phyloP scores from a whole-genome alignment of 2,888 invertebrate species.

The Trichopoda pennipes region DNA sequence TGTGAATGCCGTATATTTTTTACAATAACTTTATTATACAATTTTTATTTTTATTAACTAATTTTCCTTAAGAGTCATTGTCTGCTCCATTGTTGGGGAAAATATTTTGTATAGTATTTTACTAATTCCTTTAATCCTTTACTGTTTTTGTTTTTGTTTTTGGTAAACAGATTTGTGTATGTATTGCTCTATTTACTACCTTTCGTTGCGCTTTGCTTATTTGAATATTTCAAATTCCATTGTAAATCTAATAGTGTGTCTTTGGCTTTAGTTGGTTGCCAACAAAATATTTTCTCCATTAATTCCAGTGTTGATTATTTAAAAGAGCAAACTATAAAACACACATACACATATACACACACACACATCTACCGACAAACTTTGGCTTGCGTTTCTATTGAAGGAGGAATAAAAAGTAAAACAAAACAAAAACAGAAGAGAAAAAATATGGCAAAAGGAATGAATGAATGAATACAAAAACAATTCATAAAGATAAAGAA shows the following conservation, averaged over 20 bases:
- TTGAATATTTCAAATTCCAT: constrained; percentile 55
- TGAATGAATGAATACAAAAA: constrained; percentile 50
- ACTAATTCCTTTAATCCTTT: constrained; percentile 39
- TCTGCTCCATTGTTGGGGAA: not conserved
- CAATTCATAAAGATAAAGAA: constrained; percentile 69
- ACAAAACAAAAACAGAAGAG: not conserved
- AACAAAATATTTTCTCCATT: constrained; percentile 52
- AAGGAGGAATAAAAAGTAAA: not conserved
- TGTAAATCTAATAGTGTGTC: constrained; percentile 45
- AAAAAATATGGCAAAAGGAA: not conserved
- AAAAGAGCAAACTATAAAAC: constrained; percentile 39
- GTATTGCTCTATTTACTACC: constrained; percentile 33
- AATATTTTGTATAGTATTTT: not conserved
- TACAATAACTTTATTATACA: not conserved
- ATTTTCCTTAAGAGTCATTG: not conserved
- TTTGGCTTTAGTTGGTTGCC: constrained; percentile 45
- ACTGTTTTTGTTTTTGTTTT: constrained; percentile 1
- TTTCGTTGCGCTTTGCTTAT: constrained; percentile 33
- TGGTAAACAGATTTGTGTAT: not conserved
- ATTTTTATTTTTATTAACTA: not conserved
- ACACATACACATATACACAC: not conserved
- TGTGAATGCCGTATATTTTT: no score
- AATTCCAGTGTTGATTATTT: constrained; percentile 57
- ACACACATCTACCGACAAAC: not conserved
- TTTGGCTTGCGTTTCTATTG: not conserved